Evolutionary conservation across 2,113 vertebrate genomes (phyloP).

Genomic region (Baryphthengus martii): DNA sequence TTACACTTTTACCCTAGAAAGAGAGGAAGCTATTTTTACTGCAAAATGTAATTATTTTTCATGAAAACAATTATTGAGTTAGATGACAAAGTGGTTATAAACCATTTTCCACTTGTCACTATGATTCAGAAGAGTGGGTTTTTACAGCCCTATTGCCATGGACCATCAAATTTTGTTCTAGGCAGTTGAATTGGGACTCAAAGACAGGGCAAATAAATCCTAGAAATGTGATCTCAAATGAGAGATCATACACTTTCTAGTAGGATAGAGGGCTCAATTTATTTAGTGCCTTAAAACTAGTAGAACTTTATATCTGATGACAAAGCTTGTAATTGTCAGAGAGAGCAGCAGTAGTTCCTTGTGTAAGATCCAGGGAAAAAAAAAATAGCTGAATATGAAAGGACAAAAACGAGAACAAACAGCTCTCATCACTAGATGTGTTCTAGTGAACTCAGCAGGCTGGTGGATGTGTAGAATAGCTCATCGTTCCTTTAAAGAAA

Average conservation of each 20-base stretch:
- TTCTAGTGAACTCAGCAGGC: not conserved
- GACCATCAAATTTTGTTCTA: conserved; percentile 12
- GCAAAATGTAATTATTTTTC: conserved; percentile 51
- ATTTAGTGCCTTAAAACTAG: conserved; percentile 27
- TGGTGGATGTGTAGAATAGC: not conserved
- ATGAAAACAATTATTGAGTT: conserved; percentile 18
- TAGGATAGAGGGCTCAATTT: conserved; percentile 9
- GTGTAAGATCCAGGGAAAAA: not conserved
- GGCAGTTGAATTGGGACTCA: not conserved
- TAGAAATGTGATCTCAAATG: not conserved
- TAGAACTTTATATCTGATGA: conserved; percentile 10
- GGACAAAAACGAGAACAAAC: conserved; percentile 10
- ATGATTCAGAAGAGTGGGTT: not conserved
- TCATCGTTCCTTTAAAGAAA: not conserved
- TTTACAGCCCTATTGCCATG: not conserved
- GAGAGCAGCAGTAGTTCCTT: not conserved
- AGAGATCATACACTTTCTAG: not conserved
- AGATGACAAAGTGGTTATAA: conserved; percentile 5
- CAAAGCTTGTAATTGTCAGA: conserved; percentile 26
- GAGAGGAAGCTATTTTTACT: conserved; percentile 46
- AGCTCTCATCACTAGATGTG: not conserved
- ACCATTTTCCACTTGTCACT: conserved; percentile 30
- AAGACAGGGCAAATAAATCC: conserved; percentile 13
- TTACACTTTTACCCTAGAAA: conserved; percentile 24
- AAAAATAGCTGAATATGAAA: conserved; percentile 21